Evolutionary conservation across 2,888 invertebrate genomes (phyloP).

Genomic region (Flabesymbios commensalis): DNA sequence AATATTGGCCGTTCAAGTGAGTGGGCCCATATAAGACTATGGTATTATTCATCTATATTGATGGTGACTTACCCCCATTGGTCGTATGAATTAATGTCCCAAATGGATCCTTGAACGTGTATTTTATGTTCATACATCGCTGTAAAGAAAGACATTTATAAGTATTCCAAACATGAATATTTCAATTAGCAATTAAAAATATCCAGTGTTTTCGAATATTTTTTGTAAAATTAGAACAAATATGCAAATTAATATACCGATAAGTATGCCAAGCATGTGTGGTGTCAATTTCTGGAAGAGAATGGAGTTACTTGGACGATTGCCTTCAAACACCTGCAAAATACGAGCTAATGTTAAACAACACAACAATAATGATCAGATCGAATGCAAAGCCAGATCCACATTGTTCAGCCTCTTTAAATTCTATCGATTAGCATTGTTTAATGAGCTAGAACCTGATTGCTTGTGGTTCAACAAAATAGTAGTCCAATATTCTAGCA

Average conservation of each 20-base stretch:
- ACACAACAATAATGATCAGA: not conserved
- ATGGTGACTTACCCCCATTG: conserved; percentile 95
- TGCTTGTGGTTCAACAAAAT: too few relatives aligned
- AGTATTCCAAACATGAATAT: not conserved
- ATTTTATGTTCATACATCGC: conserved; percentile 99
- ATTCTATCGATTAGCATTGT: too few relatives aligned
- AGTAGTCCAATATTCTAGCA: too few relatives aligned
- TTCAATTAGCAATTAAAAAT: not conserved
- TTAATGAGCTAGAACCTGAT: too few relatives aligned
- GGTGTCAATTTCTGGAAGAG: conserved; percentile 89
- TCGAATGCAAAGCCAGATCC: not conserved
- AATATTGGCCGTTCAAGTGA: too few relatives aligned
- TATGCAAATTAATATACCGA: conserved; percentile 72
- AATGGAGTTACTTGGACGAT: conserved; percentile 96
- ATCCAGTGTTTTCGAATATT: not conserved
- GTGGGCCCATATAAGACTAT: too few relatives aligned
- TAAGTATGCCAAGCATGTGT: conserved; percentile 87
- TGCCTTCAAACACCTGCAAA: conserved; percentile 81
- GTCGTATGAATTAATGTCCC: conserved; percentile 99
- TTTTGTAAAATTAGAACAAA: not conserved
- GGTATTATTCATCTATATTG: too few relatives aligned
- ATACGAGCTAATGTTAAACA: not conserved
- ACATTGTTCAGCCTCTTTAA: not conserved
- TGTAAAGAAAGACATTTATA: conserved; percentile 62
- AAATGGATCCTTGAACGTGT: conserved; percentile 96